Percentiles rank a stretch among this genome's conserved stretches.
These are phyloP conservation scores for Habropoda laboriosa DNA, from an alignment of 1,140 invertebrate genomes.

Conservation along the genomic window DNA sequence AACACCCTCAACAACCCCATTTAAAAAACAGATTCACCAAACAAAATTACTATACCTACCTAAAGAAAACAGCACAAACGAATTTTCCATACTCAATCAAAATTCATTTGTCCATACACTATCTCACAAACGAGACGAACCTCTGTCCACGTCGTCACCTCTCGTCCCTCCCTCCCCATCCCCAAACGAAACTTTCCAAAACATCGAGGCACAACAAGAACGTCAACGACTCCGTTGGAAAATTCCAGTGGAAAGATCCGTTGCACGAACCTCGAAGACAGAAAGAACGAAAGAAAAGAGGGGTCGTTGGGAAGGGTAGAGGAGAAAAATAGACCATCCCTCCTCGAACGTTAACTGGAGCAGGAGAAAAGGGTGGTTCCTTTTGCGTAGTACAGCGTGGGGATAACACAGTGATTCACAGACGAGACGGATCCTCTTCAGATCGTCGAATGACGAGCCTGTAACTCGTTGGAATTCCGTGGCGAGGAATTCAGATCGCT, in stretches of 20 bases:
- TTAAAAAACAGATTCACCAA: too few species aligned
- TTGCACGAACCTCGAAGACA: neutral
- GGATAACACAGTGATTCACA: neutral
- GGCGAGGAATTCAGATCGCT: conserved; percentile 59
- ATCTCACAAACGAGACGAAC: too few species aligned
- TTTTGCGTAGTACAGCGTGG: too few species aligned
- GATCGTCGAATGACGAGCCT: conserved; percentile 20
- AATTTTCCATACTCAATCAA: too few species aligned
- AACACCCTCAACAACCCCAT: too few species aligned
- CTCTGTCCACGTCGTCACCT: too few species aligned
- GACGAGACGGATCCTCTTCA: conserved; percentile 7
- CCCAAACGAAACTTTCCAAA: too few species aligned
- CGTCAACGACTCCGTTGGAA: neutral
- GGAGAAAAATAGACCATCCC: conserved; percentile 34
- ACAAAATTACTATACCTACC: too few species aligned
- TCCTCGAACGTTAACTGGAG: conserved; percentile 31
- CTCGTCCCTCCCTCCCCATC: too few species aligned
- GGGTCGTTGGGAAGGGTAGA: neutral
- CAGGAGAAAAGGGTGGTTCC: conserved; percentile 23
- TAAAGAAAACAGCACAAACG: too few species aligned
- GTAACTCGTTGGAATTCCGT: conserved; percentile 22
- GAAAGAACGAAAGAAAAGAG: neutral
- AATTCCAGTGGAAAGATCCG: neutral
- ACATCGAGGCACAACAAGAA: too few species aligned
- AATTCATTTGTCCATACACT: too few species aligned